phyloP scores from a whole-genome alignment of 2,888 invertebrate genomes.

The Cephus spinipes region DNA sequence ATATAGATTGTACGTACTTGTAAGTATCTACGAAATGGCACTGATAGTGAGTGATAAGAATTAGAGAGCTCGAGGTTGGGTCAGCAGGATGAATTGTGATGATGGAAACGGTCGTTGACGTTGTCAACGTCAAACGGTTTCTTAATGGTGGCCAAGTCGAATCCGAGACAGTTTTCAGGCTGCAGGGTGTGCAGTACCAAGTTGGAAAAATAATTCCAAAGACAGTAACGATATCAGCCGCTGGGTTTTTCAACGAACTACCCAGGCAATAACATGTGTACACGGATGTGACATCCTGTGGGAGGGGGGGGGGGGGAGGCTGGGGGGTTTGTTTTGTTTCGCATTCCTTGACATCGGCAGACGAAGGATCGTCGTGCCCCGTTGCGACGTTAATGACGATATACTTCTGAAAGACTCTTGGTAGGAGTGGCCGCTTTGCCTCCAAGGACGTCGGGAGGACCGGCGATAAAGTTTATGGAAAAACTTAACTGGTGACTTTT shows the following conservation, averaged over 20 bases:
- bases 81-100: constrained; percentile 36
- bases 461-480: not conserved
- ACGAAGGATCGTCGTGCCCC: not conserved
- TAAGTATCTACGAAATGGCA: not conserved
- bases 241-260: not conserved
- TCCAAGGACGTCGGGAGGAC: not conserved
- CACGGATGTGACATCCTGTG: not conserved
- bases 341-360: not conserved
- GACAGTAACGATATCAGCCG: not conserved
- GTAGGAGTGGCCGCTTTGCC: not conserved
- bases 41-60: not conserved
- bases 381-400: not conserved
- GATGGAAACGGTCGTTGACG: constrained; percentile 27
- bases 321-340: not conserved
- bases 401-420: not conserved
- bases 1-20: not conserved
- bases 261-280: not conserved
- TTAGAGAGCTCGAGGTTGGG: constrained; percentile 31
- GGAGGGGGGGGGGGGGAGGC: not conserved
- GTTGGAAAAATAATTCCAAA: not conserved
- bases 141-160: constrained; percentile 30
- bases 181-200: not conserved
- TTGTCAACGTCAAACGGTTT: constrained; percentile 34
- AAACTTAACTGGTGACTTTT: not conserved
- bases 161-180: not conserved